Evolutionary conservation across 2,888 invertebrate species (phyloP), one percentile per base, ranked within the genome.

Genomic region (Miltochrista miniata): DNA sequence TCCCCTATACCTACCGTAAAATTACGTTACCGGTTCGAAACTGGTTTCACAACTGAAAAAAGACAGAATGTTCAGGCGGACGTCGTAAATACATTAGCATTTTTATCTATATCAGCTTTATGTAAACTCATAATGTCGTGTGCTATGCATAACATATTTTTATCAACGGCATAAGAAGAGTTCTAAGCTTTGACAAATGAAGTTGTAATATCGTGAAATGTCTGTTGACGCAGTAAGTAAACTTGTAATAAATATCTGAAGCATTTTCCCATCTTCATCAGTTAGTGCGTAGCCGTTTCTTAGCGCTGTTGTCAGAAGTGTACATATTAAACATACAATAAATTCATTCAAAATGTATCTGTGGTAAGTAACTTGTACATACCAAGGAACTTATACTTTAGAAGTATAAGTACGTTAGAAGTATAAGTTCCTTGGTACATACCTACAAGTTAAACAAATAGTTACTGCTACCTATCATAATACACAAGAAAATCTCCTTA

Each of bases 241-340:
- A 13, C 1, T 12, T 29, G n/a, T 38, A 38, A 39, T 44, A 63
- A 48, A 56, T 61, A 68, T 64, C 62, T 62, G 56, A 58, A 56
- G 59, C 54, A 51, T 67, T 50, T 48, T 49, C 51, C 36, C 51
- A 36, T 43, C 44, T 39, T 50, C 33, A 34, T 51, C 67, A 64
- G 64, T 64, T 48, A 42, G 48, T 49, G 38, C 15, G 33, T 44
- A 24, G 35, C 13, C 12, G 33, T 18, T 18, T 18, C 18, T 15
- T 10, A 24, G 35, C 11, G 24, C 24, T 11, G 35, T 24, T 24
- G 43, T 34, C 35, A 24, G 34, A 13, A 13, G 24, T 34, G 38
- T 18, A 38, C 11, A 38, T 38, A 10, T 2, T 3, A 36, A 7
- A 59, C 40, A 55, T 64, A 61, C 60, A 50, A 56, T 41, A 59